Percentiles rank a stretch among this genome's conserved stretches.
phyloP scores from a whole-genome alignment of 2,797 vertebrate species.

The Hippocampus kuda region DNA sequence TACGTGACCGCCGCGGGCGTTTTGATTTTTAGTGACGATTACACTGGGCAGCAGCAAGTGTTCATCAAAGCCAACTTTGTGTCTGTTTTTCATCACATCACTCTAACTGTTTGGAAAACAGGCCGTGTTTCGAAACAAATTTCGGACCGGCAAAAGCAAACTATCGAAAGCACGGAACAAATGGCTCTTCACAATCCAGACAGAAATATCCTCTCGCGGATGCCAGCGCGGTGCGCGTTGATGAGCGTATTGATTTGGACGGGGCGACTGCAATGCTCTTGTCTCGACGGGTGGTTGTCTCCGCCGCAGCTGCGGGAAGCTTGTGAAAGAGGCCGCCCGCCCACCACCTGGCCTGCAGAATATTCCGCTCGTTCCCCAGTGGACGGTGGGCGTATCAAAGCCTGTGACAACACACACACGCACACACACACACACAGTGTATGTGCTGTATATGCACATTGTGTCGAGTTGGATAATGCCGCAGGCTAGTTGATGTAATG shows the following conservation, averaged over 20 bases:
- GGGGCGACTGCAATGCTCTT: conserved; percentile 22
- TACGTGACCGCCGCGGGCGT: no score
- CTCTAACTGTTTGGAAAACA: no score
- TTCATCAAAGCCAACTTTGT: no score
- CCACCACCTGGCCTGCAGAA: conserved; percentile 23
- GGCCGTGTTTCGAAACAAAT: not conserved
- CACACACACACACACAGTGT: not conserved
- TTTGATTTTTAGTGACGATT: no score
- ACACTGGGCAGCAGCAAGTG: no score
- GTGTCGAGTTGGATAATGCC: conserved; percentile 20
- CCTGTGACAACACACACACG: conserved; percentile 1
- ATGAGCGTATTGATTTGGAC: not conserved
- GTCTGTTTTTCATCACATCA: no score
- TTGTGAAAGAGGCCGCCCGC: conserved; percentile 11
- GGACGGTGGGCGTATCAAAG: conserved; percentile 39
- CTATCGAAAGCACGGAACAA: not conserved
- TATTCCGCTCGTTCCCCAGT: conserved; percentile 33
- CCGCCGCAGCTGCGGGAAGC: not conserved
- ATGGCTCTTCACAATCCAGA: not conserved
- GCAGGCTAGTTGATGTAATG: conserved; percentile 22
- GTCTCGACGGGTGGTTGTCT: not conserved
- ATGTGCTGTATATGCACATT: conserved; percentile 16
- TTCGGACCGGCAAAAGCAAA: not conserved
- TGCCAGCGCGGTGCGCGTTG: not conserved
- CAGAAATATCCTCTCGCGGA: not conserved